Evolutionary conservation across 2,113 vertebrate genomes (phyloP), one percentile per base, ranked within the genome.

Genomic region (Lycocorax pyrrhopterus): DNA sequence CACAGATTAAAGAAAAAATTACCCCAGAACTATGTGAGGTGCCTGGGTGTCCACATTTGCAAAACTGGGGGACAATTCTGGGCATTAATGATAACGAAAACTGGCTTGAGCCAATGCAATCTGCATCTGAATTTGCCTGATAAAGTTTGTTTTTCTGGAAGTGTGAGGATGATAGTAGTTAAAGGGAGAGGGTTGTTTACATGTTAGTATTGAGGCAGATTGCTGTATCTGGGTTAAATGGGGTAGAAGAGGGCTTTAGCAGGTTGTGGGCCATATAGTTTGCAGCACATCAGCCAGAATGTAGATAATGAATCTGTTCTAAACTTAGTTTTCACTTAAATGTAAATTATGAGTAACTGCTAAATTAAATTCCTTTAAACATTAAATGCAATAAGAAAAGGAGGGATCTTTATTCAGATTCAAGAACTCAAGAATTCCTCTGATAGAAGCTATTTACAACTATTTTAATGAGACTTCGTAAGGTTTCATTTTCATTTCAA

Each of bases 91-190:
- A 97, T 97, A 98, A 97, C 14, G 7, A 91, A 90, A 90, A 88
- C 77, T 90, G 83, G 68, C 87, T 58, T 63, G 66, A 94, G 56
- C 72, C 93, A 84, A 51, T 56, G 77, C 91, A 96, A 96, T 97
- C 96, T 97, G 96, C 93, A 74, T 90, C 94, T 96, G 93, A 97
- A 97, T 96, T 97, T 98, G 58, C 78, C 81, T 90, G 98, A 98
- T 98, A 97, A 96, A 96, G 94, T 93, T 97, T 97, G 94, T 97
- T 97, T 97, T 97, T 87, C 95, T 97, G 90, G 75, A 96, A 96
- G 87, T 59, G 30, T 49, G n/a, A 46, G 52, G n/a, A 20, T 67
- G 71, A 46, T 78, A 43, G 92, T 56, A 18, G 86, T 91, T 86
- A 94, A 81, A 91, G 84, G 44, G 83, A 76, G 66, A 66, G 90